Conservation (phyloP, 2,888 invertebrate genomes). For the Tuberolachnus salignus region DNA sequence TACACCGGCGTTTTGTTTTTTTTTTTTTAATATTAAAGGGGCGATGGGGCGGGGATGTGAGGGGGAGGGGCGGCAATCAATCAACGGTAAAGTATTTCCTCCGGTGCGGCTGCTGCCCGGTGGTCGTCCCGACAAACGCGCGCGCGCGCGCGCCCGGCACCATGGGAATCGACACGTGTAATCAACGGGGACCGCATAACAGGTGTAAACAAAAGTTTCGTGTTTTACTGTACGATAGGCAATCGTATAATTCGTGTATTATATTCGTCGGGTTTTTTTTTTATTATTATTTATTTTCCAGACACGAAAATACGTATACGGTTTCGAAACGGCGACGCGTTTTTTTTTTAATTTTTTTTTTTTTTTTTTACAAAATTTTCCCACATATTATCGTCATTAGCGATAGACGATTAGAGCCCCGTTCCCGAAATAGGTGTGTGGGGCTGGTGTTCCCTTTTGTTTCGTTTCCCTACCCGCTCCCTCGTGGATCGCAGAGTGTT, state of each 20-base stretch:
- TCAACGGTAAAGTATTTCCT: slow-evolving; percentile 50
- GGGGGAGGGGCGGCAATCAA: slow-evolving; percentile 32
- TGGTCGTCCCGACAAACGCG: slow-evolving; percentile 43
- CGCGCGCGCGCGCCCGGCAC: background rate
- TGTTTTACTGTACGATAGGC: background rate
- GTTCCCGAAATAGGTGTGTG: too few species aligned
- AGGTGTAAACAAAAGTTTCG: slow-evolving; percentile 52
- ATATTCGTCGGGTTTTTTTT: background rate
- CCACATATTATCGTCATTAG: background rate
- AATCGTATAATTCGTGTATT: background rate
- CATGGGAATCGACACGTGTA: slow-evolving; percentile 47
- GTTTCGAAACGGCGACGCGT: background rate
- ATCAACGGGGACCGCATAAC: slow-evolving; percentile 29
- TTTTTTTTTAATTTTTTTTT: too few species aligned
- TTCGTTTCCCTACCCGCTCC: too few species aligned
- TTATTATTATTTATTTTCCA: background rate
- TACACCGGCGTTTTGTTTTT: too few species aligned
- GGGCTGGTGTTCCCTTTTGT: too few species aligned
- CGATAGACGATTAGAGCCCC: background rate
- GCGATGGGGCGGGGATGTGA: too few species aligned
- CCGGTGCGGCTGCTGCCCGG: slow-evolving; percentile 14
- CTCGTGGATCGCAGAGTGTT: too few species aligned
- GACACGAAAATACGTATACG: too few species aligned
- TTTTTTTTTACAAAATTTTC: slow-evolving; percentile 15
- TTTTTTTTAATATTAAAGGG: too few species aligned